Evolutionary conservation across 1,140 invertebrate species (phyloP), one percentile per base, ranked within the genome.

Genomic region (Lepidurus couesii): DNA sequence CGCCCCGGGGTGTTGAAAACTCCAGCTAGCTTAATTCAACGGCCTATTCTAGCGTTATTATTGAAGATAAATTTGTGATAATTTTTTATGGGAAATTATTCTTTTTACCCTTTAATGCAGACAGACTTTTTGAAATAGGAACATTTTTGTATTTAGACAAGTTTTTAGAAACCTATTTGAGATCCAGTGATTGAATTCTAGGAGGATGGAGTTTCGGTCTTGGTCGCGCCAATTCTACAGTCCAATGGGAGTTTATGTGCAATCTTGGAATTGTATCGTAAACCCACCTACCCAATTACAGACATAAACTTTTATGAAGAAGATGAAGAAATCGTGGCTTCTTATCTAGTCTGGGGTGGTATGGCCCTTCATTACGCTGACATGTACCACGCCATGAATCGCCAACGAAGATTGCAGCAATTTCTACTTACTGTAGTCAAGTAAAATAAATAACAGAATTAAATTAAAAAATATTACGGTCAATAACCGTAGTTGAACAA

Each of bases 401-500:
- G 89, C 81, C 90, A 92, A 82, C 86, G 89, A 80, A 89, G 89
- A 81, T 84, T 93, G 0, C 91, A 91, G 81, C 90, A 90, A 53
- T 93, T 93, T 83, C 86, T 93, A 0, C 84, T 93, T 43, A 87
- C 89, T 74, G 91, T 93, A 8, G 90, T 92, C 75, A 92, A 90
- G 90, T 89, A 43, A 75, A 75, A 75, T 75, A 16, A 43, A 75
- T 43, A 10, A 75, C 1, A 34, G 21, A 21, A 1, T 34, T 13
- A 8, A 21, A 10, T 13, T 8, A 3, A 3, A 5, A 73, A 73
- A 73, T 73, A 73, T 24, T 73, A 73, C 3, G 4, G 24, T 5
- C 24, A n/a, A 73, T 73, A n/a, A 24, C 7, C 7, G 42, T 13
- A 3, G 10, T 2, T 21, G 5, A 1, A 7, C 26, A n/a, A 0